phyloP scores from a whole-genome alignment of 2,113 vertebrate species.

The Urocynchramus pylzowi region DNA sequence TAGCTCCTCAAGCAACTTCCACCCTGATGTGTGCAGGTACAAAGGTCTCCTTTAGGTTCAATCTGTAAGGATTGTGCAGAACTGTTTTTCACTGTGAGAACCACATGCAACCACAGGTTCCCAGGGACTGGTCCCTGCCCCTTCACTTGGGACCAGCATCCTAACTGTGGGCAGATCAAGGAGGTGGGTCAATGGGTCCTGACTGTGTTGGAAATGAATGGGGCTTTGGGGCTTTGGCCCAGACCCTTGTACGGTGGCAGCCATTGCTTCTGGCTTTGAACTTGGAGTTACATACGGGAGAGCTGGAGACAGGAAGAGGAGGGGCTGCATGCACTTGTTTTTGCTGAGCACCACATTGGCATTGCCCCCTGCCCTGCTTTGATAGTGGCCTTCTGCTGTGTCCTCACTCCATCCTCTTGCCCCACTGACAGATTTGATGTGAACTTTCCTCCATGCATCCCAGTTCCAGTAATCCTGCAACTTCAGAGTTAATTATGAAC shows the following conservation, averaged over 20 bases:
- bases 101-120: background rate
- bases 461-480: background rate
- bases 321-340: background rate
- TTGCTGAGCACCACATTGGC: accelerated
- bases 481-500: background rate
- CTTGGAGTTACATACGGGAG: accelerated
- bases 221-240: background rate
- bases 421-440: background rate
- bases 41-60: background rate
- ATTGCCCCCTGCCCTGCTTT: background rate
- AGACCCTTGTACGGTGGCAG: background rate
- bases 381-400: background rate
- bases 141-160: accelerated
- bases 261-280: background rate
- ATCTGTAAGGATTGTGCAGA: background rate
- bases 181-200: background rate
- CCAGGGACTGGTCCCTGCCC: background rate
- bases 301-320: background rate
- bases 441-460: background rate
- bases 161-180: background rate
- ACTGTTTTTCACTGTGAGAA: background rate
- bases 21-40: background rate
- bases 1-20: background rate
- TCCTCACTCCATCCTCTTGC: background rate
- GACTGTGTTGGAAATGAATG: background rate